phyloP scores from a whole-genome alignment of 1,140 invertebrate species.

The Bombus affinis region DNA sequence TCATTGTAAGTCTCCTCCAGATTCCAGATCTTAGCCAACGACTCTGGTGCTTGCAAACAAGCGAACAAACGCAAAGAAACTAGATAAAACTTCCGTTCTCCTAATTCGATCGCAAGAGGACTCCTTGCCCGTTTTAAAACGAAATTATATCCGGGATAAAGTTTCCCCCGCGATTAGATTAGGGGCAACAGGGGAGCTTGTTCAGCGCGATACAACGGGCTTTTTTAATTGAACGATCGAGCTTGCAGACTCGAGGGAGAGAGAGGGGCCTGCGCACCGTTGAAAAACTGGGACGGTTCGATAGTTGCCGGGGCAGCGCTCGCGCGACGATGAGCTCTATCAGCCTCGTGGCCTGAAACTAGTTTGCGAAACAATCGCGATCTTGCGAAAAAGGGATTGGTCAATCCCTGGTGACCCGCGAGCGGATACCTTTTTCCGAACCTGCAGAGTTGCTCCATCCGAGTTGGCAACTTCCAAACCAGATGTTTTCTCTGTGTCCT shows the following conservation, averaged over 20 bases:
- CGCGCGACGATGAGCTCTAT: neutral
- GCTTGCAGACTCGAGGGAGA: neutral
- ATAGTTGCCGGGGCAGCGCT: neutral
- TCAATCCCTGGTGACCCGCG: conserved; percentile 6
- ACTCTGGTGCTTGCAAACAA: neutral
- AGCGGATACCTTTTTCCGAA: neutral
- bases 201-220: neutral
- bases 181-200: neutral
- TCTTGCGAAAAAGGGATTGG: conserved; percentile 24
- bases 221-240: conserved; percentile 19
- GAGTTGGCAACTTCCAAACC: too few species aligned
- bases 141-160: neutral
- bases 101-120: neutral
- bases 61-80: neutral
- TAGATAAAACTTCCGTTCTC: neutral
- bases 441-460: too few species aligned
- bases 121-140: neutral
- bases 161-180: neutral
- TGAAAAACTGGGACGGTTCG: conserved; percentile 15
- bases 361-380: conserved; percentile 49
- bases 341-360: conserved; percentile 13
- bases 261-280: neutral
- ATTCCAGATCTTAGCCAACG: too few species aligned
- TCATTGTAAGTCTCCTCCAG: too few species aligned
- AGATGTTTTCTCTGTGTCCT: too few species aligned